Evolutionary conservation across 2,113 vertebrate species (phyloP).

Genomic region (Sorex araneus): DNA sequence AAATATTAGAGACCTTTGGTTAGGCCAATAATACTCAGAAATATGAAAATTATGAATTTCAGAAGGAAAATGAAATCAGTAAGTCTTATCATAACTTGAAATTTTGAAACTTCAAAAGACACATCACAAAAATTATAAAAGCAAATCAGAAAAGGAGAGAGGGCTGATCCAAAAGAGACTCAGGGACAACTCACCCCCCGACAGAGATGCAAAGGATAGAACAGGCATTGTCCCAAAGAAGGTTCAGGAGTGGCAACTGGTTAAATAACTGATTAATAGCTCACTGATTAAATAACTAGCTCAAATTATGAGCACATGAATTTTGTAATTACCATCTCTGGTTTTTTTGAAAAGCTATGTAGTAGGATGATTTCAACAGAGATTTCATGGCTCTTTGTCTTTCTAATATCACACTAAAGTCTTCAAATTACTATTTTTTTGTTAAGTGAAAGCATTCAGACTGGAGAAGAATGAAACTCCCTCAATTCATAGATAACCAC

Average conservation of each 20-base stretch:
- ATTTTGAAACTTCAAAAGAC: not conserved
- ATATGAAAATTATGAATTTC: conserved; percentile 1
- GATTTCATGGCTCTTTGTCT: not conserved
- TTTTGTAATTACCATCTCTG: conserved; percentile 17
- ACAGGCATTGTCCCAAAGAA: not conserved
- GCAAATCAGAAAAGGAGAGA: not conserved
- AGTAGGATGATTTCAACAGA: conserved; percentile 36
- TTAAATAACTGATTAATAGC: not conserved
- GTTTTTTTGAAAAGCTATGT: conserved; percentile 27
- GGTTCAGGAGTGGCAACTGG: not conserved
- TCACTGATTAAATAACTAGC: not conserved
- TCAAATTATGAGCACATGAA: not conserved
- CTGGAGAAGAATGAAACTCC: conserved; percentile 51
- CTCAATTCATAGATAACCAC: not conserved
- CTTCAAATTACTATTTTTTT: conserved; percentile 26
- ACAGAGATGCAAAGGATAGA: conserved; percentile 5
- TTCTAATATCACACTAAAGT: conserved; percentile 26
- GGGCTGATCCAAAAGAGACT: not conserved
- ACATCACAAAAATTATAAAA: conserved; percentile 31
- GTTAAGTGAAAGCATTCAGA: not conserved
- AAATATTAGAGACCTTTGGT: not conserved
- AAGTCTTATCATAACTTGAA: conserved; percentile 25
- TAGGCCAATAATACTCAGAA: conserved; percentile 22
- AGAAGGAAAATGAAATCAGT: not conserved
- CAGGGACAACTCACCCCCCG: not conserved